phyloP scores from a whole-genome alignment of 2,113 vertebrate genomes.

The Vanacampus margaritifer region DNA sequence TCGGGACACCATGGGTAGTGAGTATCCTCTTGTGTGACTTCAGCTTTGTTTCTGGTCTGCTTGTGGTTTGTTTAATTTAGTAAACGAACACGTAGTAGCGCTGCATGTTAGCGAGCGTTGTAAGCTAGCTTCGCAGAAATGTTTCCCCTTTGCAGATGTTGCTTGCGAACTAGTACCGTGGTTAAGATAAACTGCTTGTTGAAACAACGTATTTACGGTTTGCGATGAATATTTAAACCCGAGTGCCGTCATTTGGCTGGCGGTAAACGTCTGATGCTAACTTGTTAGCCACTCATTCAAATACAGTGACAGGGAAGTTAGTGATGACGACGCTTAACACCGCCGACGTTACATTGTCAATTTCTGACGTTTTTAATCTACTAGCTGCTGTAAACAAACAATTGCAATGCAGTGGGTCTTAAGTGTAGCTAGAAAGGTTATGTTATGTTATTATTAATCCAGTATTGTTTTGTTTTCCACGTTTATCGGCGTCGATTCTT shows the following conservation, averaged over 20 bases:
- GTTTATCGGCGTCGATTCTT: not conserved
- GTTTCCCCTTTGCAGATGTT: not conserved
- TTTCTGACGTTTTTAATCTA: not conserved
- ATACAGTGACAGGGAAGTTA: conserved; percentile 44
- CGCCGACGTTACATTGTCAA: conserved; percentile 5
- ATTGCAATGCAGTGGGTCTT: not conserved
- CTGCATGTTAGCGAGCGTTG: conserved; percentile 26
- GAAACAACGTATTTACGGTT: not conserved
- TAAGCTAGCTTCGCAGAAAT: conserved; percentile 8
- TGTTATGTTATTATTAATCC: no score
- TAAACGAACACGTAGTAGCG: not conserved
- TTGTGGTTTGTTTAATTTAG: conserved; percentile 13
- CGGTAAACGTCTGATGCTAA: conserved; percentile 21
- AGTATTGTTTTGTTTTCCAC: not conserved
- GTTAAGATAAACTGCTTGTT: not conserved
- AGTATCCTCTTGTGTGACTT: conserved; percentile 39
- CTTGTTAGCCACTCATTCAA: conserved; percentile 60
- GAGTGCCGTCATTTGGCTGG: not conserved
- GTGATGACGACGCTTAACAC: conserved; percentile 69
- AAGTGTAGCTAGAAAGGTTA: not conserved
- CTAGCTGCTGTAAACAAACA: not conserved
- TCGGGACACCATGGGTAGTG: conserved; percentile 68
- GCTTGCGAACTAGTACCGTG: not conserved
- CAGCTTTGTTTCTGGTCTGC: not conserved
- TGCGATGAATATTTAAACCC: not conserved